A percentile compares a stretch with the other conserved stretches of the same genome.
Evolutionary conservation across 2,113 vertebrate genomes (phyloP).

Genomic region (Eubucco bourcierii): DNA sequence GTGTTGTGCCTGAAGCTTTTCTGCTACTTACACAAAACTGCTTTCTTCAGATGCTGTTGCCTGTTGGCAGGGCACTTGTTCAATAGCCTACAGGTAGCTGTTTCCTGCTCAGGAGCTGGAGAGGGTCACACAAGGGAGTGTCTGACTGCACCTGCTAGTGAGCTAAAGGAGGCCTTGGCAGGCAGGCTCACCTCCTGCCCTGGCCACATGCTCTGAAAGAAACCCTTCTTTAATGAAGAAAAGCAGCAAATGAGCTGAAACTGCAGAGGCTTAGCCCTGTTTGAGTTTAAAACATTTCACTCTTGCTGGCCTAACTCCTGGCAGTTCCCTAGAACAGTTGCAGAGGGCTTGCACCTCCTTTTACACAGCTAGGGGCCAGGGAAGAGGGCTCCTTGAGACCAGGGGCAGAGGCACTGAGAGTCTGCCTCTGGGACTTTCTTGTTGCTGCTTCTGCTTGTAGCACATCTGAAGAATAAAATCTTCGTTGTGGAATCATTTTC

Average conservation of each 20-base stretch:
- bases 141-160: neutral
- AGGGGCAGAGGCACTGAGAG: neutral
- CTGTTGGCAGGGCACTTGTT: neutral
- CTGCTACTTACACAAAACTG: neutral
- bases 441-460: neutral
- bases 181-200: neutral
- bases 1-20: neutral
- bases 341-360: neutral
- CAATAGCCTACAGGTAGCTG: neutral
- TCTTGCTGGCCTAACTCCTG: neutral
- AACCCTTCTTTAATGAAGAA: neutral
- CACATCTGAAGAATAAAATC: neutral
- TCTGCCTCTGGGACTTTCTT: neutral
- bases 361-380: neutral
- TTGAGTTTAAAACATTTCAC: neutral
- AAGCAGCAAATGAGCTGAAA: neutral
- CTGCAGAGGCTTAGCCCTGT: neutral
- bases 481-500: neutral
- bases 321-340: neutral
- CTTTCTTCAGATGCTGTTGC: neutral
- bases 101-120: neutral
- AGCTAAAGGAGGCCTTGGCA: neutral
- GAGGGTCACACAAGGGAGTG: neutral
- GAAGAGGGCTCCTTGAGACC: neutral
- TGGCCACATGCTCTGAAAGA: neutral